Percentiles rank a stretch among this genome's conserved stretches.
Evolutionary conservation across 2,888 invertebrate species (phyloP).

Genomic region (Cabera pusaria): DNA sequence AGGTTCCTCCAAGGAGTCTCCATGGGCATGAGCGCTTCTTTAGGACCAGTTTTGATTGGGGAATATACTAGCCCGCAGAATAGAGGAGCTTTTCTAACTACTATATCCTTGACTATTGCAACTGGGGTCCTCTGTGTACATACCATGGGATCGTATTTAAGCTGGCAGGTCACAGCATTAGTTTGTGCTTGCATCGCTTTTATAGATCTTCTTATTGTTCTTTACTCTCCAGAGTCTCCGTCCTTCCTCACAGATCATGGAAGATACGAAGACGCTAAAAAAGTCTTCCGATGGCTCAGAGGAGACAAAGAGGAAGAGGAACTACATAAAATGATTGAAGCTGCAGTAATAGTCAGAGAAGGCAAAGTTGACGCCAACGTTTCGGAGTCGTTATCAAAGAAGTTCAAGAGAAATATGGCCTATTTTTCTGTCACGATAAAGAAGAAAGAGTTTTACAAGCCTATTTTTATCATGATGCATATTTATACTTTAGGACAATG

Average conservation of each 20-base stretch:
- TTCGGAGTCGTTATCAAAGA: slow-evolving; percentile 36
- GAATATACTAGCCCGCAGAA: slow-evolving; percentile 77
- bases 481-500: slow-evolving; percentile 41
- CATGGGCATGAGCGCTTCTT: slow-evolving; percentile 65
- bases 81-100: slow-evolving; percentile 80
- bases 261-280: slow-evolving; percentile 70
- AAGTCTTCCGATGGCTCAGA: slow-evolving; percentile 78
- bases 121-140: slow-evolving; percentile 82
- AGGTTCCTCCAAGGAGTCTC: slow-evolving; percentile 58
- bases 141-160: slow-evolving; percentile 77
- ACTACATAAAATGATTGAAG: slow-evolving; percentile 53
- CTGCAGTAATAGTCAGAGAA: slow-evolving; percentile 46
- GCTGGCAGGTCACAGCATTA: slow-evolving; percentile 77
- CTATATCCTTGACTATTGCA: slow-evolving; percentile 79
- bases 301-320: slow-evolving; percentile 63
- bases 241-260: slow-evolving; percentile 83
- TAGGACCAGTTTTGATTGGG: slow-evolving; percentile 67
- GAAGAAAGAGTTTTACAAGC: slow-evolving; percentile 51
- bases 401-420: slow-evolving; percentile 33
- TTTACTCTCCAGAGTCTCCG: slow-evolving; percentile 81
- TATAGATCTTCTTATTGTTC: slow-evolving; percentile 56
- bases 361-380: slow-evolving; percentile 43
- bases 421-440: slow-evolving; percentile 38
- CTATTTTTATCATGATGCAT: slow-evolving; percentile 49
- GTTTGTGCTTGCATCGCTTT: slow-evolving; percentile 63